Evolutionary conservation across 2,797 vertebrate genomes (phyloP).

Genomic region (Danio kyathit): DNA sequence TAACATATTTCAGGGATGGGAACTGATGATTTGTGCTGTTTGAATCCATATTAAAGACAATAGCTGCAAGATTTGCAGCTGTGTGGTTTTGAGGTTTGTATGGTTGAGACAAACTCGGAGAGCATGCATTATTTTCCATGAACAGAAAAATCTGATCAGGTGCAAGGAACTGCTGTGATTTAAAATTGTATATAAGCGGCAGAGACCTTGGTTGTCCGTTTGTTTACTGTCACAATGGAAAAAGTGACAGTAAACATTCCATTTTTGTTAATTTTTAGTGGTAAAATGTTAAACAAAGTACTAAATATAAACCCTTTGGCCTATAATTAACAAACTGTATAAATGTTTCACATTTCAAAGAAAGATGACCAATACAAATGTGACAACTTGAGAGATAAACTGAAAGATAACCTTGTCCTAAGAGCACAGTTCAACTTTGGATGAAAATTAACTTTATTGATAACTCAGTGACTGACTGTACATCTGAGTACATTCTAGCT

Average conservation of each 20-base stretch:
- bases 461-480: neutral
- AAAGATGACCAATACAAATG: too few species aligned
- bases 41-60: neutral
- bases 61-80: neutral
- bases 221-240: too few species aligned
- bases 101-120: neutral
- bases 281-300: neutral
- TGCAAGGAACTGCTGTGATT: neutral
- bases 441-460: neutral
- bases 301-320: neutral
- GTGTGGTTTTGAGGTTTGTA: neutral
- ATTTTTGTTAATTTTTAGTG: neutral
- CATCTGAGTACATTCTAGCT: neutral
- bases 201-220: neutral
- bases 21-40: neutral
- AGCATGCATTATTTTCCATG: neutral
- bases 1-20: slow-evolving; percentile 4
- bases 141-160: neutral
- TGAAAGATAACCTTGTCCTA: neutral
- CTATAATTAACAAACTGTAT: neutral
- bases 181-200: neutral
- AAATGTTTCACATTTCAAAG: neutral
- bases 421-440: neutral
- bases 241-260: neutral
- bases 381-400: neutral